phyloP scores from a whole-genome alignment of 1,140 invertebrate species.

The Portunus trituberculatus region DNA sequence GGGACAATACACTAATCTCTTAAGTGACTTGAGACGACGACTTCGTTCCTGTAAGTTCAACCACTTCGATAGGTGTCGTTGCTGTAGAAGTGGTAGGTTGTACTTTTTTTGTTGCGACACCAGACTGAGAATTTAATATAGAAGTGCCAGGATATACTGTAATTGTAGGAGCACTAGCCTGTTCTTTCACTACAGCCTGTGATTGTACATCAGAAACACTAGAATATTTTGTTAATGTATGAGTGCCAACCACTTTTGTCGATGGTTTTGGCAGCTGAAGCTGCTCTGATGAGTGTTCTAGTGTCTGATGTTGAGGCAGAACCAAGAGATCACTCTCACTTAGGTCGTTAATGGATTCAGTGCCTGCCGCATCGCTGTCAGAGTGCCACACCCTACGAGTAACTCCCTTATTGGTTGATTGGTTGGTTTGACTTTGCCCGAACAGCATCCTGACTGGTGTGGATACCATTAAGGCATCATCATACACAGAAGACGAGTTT shows the following conservation, averaged over 20 bases:
- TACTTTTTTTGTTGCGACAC: neutral
- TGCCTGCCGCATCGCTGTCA: neutral
- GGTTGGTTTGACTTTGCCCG: neutral
- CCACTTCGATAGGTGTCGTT: neutral
- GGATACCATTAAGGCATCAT: neutral
- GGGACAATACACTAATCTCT: neutral
- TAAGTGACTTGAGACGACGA: neutral
- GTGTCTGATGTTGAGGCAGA: neutral
- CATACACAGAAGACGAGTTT: neutral
- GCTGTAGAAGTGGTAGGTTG: constrained; percentile 2
- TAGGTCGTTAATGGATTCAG: neutral
- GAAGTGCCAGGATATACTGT: neutral
- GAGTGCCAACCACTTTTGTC: neutral
- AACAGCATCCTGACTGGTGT: neutral
- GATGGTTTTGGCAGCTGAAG: neutral
- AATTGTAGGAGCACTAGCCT: neutral
- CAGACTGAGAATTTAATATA: neutral
- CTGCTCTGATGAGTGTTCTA: neutral
- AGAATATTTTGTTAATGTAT: neutral
- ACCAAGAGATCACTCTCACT: neutral
- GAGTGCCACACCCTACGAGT: neutral
- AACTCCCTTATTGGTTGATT: neutral
- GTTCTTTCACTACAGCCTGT: neutral
- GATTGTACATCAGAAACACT: neutral
- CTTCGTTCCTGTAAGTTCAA: neutral